A percentile compares a stretch with the other conserved stretches of the same genome.
Conservation (phyloP, 2,113 vertebrate genomes). For the Chaetorhynchus papuensis region DNA sequence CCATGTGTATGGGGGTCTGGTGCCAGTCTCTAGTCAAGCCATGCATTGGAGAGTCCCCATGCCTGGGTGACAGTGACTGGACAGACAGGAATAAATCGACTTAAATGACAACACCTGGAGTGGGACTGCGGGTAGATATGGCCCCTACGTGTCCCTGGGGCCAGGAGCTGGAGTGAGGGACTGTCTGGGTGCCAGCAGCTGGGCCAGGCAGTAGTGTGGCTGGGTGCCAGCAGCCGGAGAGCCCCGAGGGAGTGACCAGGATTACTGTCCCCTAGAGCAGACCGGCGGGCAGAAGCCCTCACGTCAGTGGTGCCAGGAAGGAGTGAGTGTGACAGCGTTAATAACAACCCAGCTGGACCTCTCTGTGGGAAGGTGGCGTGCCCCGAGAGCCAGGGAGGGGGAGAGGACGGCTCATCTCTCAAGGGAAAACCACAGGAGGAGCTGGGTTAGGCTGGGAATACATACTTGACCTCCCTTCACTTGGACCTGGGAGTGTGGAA, state of each 20-base stretch:
- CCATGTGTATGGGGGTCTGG: not conserved
- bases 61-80: not conserved
- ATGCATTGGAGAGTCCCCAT: not conserved
- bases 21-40: not conserved
- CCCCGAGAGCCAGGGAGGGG: not conserved
- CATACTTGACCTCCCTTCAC: not conserved
- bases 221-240: not conserved
- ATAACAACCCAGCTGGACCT: not conserved
- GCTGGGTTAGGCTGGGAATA: not conserved
- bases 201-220: not conserved
- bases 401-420: not conserved
- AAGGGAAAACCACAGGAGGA: not conserved
- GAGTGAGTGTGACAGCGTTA: rapidly evolving
- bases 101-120: not conserved
- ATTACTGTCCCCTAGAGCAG: not conserved
- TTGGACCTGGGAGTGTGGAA: not conserved
- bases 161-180: not conserved
- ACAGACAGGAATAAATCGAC: rapidly evolving
- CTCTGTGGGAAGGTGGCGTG: not conserved
- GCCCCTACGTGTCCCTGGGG: too few species aligned
- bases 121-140: rapidly evolving
- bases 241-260: not conserved
- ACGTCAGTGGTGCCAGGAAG: rapidly evolving
- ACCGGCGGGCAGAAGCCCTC: not conserved
- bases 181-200: not conserved